These are phyloP conservation scores for Falco rusticolus DNA, from an alignment of 2,797 vertebrate genomes.

Conservation along the genomic window DNA sequence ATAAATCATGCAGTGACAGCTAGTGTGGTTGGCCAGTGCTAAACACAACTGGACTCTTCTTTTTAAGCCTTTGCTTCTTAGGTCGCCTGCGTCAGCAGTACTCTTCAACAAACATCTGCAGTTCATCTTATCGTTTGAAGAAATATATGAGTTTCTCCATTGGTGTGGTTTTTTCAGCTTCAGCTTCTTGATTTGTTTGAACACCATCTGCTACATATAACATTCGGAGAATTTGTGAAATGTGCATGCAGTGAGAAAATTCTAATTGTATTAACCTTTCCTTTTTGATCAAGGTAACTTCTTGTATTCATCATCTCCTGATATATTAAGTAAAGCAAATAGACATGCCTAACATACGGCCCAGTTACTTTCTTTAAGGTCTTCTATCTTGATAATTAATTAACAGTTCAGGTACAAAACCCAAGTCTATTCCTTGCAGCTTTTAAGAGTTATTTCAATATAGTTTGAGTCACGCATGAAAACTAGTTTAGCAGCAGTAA, in stretches of 20 bases:
- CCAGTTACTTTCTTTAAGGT: not conserved
- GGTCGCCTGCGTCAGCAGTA: conserved; percentile 81
- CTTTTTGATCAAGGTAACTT: conserved; percentile 15
- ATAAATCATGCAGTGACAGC: conserved; percentile 78
- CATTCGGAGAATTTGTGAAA: conserved; percentile 80
- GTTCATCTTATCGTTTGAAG: conserved; percentile 88
- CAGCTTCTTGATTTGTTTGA: conserved; percentile 85
- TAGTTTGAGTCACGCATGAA: not conserved
- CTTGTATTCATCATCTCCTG: not conserved
- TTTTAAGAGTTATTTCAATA: not conserved
- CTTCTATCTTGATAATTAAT: not conserved
- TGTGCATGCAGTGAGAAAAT: conserved; percentile 73
- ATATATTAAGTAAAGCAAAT: not conserved
- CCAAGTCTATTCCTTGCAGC: not conserved
- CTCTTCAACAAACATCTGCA: conserved; percentile 90
- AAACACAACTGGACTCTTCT: conserved; percentile 82
- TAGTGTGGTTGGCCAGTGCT: conserved; percentile 75
- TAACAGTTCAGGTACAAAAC: not conserved
- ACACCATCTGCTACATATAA: conserved; percentile 89
- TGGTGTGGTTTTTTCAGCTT: conserved; percentile 76
- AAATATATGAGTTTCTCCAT: conserved; percentile 85
- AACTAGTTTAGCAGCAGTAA: not conserved
- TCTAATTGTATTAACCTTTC: conserved; percentile 58
- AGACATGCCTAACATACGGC: not conserved
- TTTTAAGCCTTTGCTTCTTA: conserved; percentile 74